Conservation (phyloP, 2,797 vertebrate species). For the Semaprochilodus insignis region DNA sequence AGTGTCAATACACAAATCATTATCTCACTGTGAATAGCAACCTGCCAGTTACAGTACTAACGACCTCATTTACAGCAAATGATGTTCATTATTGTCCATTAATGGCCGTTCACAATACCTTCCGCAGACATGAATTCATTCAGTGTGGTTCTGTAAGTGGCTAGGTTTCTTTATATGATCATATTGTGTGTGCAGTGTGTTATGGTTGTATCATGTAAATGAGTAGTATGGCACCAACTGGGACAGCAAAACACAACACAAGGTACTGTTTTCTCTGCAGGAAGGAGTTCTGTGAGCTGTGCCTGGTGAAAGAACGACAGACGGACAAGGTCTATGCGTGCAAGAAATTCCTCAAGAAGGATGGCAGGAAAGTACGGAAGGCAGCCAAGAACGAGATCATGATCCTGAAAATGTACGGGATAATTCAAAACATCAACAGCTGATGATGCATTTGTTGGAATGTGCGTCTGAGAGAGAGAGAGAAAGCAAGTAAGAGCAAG, state of each 20-base stretch:
- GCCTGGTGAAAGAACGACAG: slow-evolving; percentile 85
- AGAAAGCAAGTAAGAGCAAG: slow-evolving; percentile 34
- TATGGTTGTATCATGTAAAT: neutral
- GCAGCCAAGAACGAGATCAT: slow-evolving; percentile 91
- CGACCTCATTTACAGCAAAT: slow-evolving; percentile 30
- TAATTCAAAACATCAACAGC: slow-evolving; percentile 53
- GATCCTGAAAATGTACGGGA: slow-evolving; percentile 88
- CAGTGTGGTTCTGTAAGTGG: neutral
- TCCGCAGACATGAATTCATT: neutral
- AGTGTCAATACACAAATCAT: slow-evolving; percentile 67
- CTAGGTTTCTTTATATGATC: neutral
- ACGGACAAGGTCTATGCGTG: slow-evolving; percentile 87
- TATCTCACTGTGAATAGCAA: slow-evolving; percentile 37
- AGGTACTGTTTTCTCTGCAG: slow-evolving; percentile 64
- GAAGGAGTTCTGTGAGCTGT: slow-evolving; percentile 91
- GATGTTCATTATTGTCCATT: neutral
- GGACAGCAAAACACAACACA: slow-evolving; percentile 15
- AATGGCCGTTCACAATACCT: slow-evolving; percentile 7
- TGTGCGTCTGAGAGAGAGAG: slow-evolving; percentile 37
- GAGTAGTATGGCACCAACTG: neutral
- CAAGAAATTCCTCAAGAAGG: slow-evolving; percentile 91
- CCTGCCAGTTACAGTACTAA: slow-evolving; percentile 22
- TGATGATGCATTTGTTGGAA: slow-evolving; percentile 52
- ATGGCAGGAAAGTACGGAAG: slow-evolving; percentile 88
- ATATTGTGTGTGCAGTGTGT: neutral